Evolutionary conservation across 2,797 vertebrate genomes (phyloP), one percentile per base, ranked within the genome.

Genomic region (Percopsis omiscomaycus): DNA sequence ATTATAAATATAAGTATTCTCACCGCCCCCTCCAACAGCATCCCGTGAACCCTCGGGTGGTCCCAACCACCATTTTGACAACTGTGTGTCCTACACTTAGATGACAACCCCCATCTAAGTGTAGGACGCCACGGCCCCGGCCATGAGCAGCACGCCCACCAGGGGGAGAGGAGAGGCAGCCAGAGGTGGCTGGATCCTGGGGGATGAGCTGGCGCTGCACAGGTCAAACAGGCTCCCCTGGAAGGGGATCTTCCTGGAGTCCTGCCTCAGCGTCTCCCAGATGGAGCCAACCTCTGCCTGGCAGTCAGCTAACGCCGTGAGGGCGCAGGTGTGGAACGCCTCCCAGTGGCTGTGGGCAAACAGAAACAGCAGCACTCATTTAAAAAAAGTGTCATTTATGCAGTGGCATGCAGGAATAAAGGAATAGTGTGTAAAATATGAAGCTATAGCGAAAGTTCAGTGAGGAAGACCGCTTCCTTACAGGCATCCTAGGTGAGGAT

Each of bases 181-280:
- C 0, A 81, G 60, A 47, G 65, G 63, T 12, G 70, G 67, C 37
- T 63, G 59, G 30, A 72, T 63, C 27, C 68, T 30, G 59, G 86
- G 84, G 8, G 88, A 84, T 0, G 84, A 84, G 75, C 84, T 87
- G 59, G 88, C 82, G 78, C 84, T 89, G 75, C 92, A 93, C 77
- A 92, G 88, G 70, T 95, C 89, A 0, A 92, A 94, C 75, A 94
- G 84, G 73, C 90, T 93, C 59, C 92, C 90, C 84, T 90, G 92
- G 81, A 94, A 94, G 59, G 85, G 86, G 66, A 91, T 89, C 88
- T 93, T 93, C 75, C 12, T 86, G 73, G 90, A 92, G 78, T 92
- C 90, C 62, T 85, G 91, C 80, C 87, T 89, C 78, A 93, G 82
- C 50, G 75, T 89, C 85, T 94, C 92, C 91, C 92, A 94, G 85